These are phyloP conservation scores for Ciconia boyciana DNA, from an alignment of 2,113 vertebrate genomes.

Conservation along the genomic window DNA sequence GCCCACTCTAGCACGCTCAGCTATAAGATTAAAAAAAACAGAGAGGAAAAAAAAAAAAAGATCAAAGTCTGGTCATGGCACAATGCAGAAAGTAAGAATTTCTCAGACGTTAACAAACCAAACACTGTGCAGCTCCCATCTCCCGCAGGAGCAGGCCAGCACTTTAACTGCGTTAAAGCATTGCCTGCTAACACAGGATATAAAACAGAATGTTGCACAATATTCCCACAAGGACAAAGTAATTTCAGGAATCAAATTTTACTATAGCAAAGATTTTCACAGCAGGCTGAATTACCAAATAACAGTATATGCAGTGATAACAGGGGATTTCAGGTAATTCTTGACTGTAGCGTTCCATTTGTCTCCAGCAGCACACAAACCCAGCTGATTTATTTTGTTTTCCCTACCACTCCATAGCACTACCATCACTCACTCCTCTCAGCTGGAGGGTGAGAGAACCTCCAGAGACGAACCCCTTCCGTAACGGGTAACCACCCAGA, in stretches of 20 bases:
- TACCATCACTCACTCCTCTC: neutral
- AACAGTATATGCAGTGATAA: constrained; percentile 28
- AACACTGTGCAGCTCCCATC: constrained; percentile 19
- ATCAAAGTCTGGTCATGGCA: constrained; percentile 43
- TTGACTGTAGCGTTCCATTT: constrained; percentile 3
- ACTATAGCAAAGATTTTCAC: constrained; percentile 48
- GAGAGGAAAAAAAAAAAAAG: neutral
- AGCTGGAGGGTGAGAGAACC: neutral
- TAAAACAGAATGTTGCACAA: constrained; percentile 44
- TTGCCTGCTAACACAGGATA: constrained; percentile 42
- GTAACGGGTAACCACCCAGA: neutral
- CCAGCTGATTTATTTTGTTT: constrained; percentile 27
- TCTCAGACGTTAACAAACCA: constrained; percentile 46
- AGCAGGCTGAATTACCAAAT: constrained; percentile 53
- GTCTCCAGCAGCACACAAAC: constrained; percentile 25
- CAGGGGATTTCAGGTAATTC: constrained; percentile 35
- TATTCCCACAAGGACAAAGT: constrained; percentile 51
- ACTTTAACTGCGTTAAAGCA: constrained; percentile 51
- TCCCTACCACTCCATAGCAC: neutral
- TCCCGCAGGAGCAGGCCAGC: constrained; percentile 35
- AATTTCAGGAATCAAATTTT: constrained; percentile 53
- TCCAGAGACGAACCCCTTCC: neutral
- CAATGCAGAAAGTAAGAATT: constrained; percentile 12
- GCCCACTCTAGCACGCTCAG: constrained; percentile 89
- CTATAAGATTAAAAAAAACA: constrained; percentile 63